Evolutionary conservation across 2,113 vertebrate species (phyloP), one percentile per base, ranked within the genome.

Genomic region (Pyxicephalus adspersus): DNA sequence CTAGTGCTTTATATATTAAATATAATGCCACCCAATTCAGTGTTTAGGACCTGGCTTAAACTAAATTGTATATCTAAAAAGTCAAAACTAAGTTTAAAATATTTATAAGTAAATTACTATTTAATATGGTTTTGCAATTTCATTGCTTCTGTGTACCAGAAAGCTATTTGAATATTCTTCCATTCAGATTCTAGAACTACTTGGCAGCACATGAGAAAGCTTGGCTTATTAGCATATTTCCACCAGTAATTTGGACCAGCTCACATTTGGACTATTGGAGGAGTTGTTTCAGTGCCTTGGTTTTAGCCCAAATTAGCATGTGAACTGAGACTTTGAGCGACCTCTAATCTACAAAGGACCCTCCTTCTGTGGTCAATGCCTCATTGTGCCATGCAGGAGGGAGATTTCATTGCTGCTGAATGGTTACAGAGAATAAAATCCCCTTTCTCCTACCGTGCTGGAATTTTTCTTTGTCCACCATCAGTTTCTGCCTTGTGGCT

Each of bases 281-380:
- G n/a, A 54, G 60, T 50, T 51, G 68, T 73, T 45, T 52, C 60
- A 38, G 19, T 50, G 18, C 79, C 16, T 74, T 51, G 25, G 8
- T 81, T 50, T 64, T 72, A 64, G 60, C 68, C 31, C 20, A 26
- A 17, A 81, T 81, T 81, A 75, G 61, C 80, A 81, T 81, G 9
- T 66, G 61, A 82, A 82, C 28, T 38, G 61, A 20, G 18, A 17
- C 28, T 45, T 45, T 15, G 60, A 18, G 25, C 29, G 71, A 82
- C 70, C 80, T 66, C n/a, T 82, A 63, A 45, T 66, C 71, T 58
- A 22, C 17, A 50, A 29, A 38, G 70, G 70, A 82, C 70, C 70
- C 70, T 19, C 65, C 60, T 31, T 60, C 29, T 75, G 73, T 54
- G 58, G 51, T 81, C 60, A 73, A 64, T 64, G 79, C 50, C 79